These are phyloP conservation scores for Polypedilum pembai DNA, from an alignment of 1,140 invertebrate species.

Conservation along the genomic window DNA sequence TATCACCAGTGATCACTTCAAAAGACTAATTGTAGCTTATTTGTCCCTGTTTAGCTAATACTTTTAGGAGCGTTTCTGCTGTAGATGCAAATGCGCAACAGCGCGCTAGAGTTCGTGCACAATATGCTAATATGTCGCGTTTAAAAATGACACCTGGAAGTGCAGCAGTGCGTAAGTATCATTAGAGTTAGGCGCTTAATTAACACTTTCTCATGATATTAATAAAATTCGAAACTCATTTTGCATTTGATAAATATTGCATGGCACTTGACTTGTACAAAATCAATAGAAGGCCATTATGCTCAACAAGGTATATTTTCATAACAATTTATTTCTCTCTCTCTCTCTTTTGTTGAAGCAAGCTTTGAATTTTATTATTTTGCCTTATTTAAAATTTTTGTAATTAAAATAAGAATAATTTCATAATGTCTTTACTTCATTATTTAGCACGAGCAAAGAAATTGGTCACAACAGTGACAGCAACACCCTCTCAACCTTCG, in stretches of 20 bases:
- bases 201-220: slow-evolving; percentile 23
- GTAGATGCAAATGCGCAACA: slow-evolving; percentile 85
- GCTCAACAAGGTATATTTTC: slow-evolving; percentile 24
- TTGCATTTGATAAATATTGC: slow-evolving; percentile 16
- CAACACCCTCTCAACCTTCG: slow-evolving; percentile 38
- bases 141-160: slow-evolving; percentile 61
- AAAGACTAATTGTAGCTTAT: slow-evolving; percentile 31
- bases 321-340: slow-evolving; percentile 26
- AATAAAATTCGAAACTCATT: background rate
- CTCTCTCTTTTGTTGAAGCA: background rate
- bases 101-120: slow-evolving; percentile 69
- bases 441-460: slow-evolving; percentile 53
- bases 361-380: background rate
- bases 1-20: slow-evolving; percentile 34
- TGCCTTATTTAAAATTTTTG: slow-evolving; percentile 16
- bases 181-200: slow-evolving; percentile 28
- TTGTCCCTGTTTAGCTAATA: slow-evolving; percentile 38
- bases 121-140: slow-evolving; percentile 68
- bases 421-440: too few relatives aligned
- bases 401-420: background rate
- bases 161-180: slow-evolving; percentile 65
- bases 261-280: background rate
- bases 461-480: slow-evolving; percentile 44
- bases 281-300: slow-evolving; percentile 17
- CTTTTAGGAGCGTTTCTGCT: slow-evolving; percentile 78